These are phyloP conservation scores for Stercorarius parasiticus DNA, from an alignment of 2,113 vertebrate species.

Conservation along the genomic window DNA sequence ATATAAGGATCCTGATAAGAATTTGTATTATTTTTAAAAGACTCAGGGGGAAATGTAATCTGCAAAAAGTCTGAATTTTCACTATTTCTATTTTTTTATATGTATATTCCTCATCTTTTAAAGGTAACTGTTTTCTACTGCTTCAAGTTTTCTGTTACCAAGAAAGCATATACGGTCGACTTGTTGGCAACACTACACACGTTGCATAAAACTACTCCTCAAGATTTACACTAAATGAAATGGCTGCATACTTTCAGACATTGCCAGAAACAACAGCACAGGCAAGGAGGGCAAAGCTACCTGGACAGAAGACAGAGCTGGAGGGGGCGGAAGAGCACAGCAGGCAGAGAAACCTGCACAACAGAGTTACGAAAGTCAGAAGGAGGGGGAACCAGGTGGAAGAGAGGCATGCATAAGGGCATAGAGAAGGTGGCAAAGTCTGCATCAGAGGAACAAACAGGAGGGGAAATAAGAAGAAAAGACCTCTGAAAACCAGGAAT, in stretches of 20 bases:
- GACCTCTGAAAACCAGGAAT: not conserved
- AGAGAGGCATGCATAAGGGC: not conserved
- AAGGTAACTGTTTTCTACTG: not conserved
- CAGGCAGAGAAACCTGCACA: not conserved
- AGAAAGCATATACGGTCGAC: not conserved
- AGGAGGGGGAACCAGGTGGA: not conserved
- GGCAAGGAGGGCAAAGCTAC: not conserved
- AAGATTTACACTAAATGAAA: not conserved
- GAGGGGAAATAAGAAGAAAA: not conserved
- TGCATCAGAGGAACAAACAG: not conserved
- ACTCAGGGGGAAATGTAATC: not conserved
- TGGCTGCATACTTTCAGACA: not conserved
- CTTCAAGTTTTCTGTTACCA: not conserved
- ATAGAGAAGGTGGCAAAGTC: not conserved
- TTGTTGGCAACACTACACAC: fast-evolving
- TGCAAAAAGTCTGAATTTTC: not conserved
- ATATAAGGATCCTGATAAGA: not conserved
- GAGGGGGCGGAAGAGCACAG: not conserved
- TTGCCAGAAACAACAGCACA: not conserved
- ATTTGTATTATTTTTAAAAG: not conserved
- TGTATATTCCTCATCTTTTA: not conserved
- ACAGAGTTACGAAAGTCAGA: not conserved
- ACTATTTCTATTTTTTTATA: not conserved
- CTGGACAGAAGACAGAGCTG: not conserved
- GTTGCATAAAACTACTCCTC: not conserved